Percentiles rank a stretch among this genome's conserved stretches.
Evolutionary conservation across 2,113 vertebrate genomes (phyloP).

Genomic region (Saguinus midas): DNA sequence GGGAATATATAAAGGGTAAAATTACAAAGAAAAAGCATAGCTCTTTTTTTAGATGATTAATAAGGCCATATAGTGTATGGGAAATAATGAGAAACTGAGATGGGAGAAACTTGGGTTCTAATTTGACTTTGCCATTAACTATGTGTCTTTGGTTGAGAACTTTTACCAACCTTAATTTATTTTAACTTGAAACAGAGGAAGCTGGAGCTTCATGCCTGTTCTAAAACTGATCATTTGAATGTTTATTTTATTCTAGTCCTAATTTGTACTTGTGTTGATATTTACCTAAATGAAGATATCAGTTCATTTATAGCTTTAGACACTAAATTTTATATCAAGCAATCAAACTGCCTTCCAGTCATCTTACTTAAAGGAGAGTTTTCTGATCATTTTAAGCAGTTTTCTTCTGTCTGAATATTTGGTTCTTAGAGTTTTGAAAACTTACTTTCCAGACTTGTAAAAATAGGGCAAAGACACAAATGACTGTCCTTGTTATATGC

Average conservation of each 20-base stretch:
- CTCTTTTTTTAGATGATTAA: neutral
- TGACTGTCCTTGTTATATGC: conserved; percentile 68
- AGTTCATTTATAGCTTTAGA: neutral
- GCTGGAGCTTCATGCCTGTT: neutral
- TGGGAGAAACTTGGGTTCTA: neutral
- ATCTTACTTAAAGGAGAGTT: neutral
- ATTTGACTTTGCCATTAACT: neutral
- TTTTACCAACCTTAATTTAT: neutral
- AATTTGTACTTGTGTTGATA: neutral
- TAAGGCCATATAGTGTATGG: neutral
- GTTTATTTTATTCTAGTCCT: conserved; percentile 26
- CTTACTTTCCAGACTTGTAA: conserved; percentile 59
- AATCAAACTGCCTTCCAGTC: neutral
- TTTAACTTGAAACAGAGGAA: conserved; percentile 11
- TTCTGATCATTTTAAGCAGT: neutral
- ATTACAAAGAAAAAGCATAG: neutral
- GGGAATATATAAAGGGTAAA: neutral
- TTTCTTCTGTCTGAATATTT: conserved; percentile 1
- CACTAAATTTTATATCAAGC: neutral
- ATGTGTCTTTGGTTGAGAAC: neutral
- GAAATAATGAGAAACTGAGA: neutral
- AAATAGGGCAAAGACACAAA: conserved; percentile 73
- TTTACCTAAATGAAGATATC: neutral
- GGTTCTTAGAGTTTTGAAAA: conserved; percentile 51
- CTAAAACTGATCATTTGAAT: conserved; percentile 10